Conservation (phyloP, 1,140 invertebrate genomes). For the Dryas iulia region DNA sequence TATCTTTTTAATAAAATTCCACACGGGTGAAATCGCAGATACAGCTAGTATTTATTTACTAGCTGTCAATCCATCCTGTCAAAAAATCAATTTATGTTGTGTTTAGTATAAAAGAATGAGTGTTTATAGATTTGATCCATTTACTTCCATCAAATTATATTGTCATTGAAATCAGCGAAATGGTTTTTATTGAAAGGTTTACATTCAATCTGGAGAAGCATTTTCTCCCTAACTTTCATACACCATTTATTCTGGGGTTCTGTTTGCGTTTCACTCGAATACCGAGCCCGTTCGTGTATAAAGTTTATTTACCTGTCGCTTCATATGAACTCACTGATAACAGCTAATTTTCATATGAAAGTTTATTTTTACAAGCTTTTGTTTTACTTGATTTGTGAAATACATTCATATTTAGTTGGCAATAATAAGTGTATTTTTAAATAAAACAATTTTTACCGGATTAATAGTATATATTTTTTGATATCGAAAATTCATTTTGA, state of each 20-base stretch:
- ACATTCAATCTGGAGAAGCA: constrained; percentile 46
- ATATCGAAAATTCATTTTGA: too few species aligned
- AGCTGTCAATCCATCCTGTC: background rate
- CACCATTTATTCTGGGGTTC: constrained; percentile 57
- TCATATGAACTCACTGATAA: constrained; percentile 29
- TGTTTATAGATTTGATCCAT: constrained; percentile 14
- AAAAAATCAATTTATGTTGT: background rate
- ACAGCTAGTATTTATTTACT: too few species aligned
- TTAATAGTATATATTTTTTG: background rate
- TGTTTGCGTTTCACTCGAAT: constrained; percentile 59
- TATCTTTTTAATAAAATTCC: too few species aligned
- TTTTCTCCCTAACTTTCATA: constrained; percentile 52
- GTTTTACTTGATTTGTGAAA: background rate
- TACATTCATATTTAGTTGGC: background rate
- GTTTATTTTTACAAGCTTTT: background rate
- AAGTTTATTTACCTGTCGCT: constrained; percentile 56
- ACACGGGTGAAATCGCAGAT: too few species aligned
- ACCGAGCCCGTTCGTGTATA: constrained; percentile 52
- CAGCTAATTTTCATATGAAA: constrained; percentile 14
- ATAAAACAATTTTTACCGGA: background rate
- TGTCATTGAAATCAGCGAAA: constrained; percentile 43
- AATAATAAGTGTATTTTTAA: too few species aligned
- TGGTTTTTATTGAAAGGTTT: constrained; percentile 50
- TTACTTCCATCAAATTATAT: constrained; percentile 38
- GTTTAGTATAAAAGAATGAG: constrained; percentile 7